phyloP scores from a whole-genome alignment of 2,888 invertebrate species.

The Trilocha varians region DNA sequence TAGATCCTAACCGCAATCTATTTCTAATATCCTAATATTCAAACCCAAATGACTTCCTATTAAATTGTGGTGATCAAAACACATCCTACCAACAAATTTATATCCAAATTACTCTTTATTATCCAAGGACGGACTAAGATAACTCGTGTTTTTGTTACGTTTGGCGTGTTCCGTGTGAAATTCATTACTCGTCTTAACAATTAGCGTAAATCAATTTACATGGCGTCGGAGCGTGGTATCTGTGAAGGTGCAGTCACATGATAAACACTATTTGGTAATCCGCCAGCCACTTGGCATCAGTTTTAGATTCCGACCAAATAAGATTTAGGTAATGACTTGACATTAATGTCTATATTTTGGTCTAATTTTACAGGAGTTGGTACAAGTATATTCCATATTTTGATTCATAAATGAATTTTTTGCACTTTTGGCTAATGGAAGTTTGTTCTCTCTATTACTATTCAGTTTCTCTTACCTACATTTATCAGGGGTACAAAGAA shows the following conservation, averaged over 20 bases:
- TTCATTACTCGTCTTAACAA: neutral
- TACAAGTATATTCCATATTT: too few relatives aligned
- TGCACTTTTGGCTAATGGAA: too few relatives aligned
- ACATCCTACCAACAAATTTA: too few relatives aligned
- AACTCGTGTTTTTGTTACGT: neutral
- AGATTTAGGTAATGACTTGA: neutral
- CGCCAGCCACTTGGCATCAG: constrained; percentile 3
- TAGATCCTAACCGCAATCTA: too few relatives aligned
- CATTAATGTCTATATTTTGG: neutral
- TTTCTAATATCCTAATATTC: too few relatives aligned
- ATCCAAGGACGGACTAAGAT: neutral
- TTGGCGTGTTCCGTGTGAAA: neutral
- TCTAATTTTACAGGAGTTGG: too few relatives aligned
- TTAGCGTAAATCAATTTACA: neutral
- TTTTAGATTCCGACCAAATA: neutral
- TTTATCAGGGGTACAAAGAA: too few relatives aligned
- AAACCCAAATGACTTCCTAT: too few relatives aligned
- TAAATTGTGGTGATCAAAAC: too few relatives aligned
- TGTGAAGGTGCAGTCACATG: neutral
- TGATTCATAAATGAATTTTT: too few relatives aligned
- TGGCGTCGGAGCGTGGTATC: neutral
- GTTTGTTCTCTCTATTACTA: too few relatives aligned
- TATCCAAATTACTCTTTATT: neutral
- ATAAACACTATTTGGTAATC: constrained; percentile 2
- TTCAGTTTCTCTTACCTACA: too few relatives aligned